Conservation (phyloP, 2,797 vertebrate genomes). For the Garrulus glandarius region DNA sequence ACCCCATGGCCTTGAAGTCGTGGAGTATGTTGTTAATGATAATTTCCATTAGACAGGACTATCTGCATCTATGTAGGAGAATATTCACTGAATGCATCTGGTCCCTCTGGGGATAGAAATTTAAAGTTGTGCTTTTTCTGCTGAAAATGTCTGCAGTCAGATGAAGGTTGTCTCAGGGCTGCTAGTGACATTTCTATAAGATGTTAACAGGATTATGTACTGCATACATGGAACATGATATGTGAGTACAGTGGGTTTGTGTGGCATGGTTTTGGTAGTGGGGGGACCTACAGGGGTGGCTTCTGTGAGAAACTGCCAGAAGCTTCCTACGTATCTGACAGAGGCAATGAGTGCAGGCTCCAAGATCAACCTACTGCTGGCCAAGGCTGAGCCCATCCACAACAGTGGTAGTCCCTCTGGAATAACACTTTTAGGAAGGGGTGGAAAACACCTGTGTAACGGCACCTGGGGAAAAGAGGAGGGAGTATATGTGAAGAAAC, state of each 20-base stretch:
- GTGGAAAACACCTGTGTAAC: neutral
- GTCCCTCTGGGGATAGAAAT: neutral
- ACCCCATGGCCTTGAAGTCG: neutral
- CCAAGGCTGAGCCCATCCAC: neutral
- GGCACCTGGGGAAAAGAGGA: neutral
- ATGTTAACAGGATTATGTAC: neutral
- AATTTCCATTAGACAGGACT: neutral
- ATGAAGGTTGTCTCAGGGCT: neutral
- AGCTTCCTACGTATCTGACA: neutral
- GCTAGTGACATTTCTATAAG: neutral
- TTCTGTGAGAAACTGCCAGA: neutral
- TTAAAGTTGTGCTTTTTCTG: neutral
- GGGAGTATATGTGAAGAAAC: neutral
- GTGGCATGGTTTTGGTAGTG: neutral
- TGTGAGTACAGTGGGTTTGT: neutral
- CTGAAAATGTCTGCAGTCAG: neutral
- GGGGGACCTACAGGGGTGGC: neutral
- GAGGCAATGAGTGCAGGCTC: neutral
- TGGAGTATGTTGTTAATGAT: neutral
- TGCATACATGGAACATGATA: neutral
- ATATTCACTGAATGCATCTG: neutral
- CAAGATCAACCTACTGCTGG: neutral
- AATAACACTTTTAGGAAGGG: neutral
- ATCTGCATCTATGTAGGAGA: neutral
- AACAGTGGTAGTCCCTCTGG: accelerated